phyloP scores from a whole-genome alignment of 2,113 vertebrate genomes.

The Chaetorhynchus papuensis region DNA sequence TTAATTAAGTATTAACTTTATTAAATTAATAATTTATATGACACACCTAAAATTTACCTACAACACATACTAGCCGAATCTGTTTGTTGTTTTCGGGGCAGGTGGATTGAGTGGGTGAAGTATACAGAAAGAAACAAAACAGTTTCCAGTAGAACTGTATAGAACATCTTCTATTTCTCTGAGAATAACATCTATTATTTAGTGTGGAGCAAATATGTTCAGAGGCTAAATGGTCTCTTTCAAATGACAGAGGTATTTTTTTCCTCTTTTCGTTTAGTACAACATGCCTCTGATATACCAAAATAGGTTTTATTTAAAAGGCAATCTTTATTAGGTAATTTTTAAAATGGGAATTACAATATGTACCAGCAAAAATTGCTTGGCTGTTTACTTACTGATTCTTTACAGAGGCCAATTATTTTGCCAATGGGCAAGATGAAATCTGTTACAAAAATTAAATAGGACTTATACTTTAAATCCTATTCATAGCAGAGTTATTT shows the following conservation, averaged over 20 bases:
- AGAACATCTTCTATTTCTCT: not conserved
- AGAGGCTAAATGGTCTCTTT: constrained; percentile 29
- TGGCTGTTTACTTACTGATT: constrained; percentile 34
- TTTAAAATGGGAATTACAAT: constrained; percentile 15
- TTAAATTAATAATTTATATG: constrained; percentile 42
- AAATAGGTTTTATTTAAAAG: constrained; percentile 23
- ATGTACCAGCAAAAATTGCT: constrained; percentile 26
- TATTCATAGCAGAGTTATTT: not conserved
- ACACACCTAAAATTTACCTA: constrained; percentile 25
- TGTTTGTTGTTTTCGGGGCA: not conserved
- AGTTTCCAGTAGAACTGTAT: not conserved
- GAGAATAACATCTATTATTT: constrained; percentile 43
- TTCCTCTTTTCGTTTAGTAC: not conserved
- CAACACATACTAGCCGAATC: not conserved
- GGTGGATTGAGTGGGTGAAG: not conserved
- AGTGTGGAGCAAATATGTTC: constrained; percentile 21
- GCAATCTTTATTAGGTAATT: constrained; percentile 26
- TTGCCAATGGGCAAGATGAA: not conserved
- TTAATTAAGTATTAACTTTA: constrained; percentile 47
- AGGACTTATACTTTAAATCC: not conserved
- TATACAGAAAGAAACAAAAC: constrained; percentile 1
- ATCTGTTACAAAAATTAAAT: not conserved
- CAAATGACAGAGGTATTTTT: not conserved
- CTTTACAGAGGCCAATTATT: constrained; percentile 21
- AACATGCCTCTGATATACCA: constrained; percentile 1